Evolutionary conservation across 2,888 invertebrate species (phyloP).

Genomic region (Drosophila emarginata): DNA sequence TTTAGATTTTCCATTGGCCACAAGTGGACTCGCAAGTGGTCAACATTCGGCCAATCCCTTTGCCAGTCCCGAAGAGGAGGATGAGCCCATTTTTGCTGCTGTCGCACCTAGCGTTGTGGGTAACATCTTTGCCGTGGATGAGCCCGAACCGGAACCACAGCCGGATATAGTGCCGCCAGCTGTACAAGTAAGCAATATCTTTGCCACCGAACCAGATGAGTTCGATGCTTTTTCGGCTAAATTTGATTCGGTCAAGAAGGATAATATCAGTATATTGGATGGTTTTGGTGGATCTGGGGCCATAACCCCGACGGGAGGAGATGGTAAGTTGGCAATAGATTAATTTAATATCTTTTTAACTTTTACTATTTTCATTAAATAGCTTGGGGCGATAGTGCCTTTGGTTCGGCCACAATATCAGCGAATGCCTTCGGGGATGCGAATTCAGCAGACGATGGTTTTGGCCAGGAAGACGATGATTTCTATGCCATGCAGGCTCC

Average conservation of each 20-base stretch:
- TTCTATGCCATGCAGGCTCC: conserved; percentile 92
- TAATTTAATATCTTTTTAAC: not conserved
- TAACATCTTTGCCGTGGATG: conserved; percentile 72
- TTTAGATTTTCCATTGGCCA: conserved; percentile 76
- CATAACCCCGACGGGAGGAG: conserved; percentile 78
- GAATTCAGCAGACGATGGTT: conserved; percentile 82
- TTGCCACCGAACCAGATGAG: conserved; percentile 84
- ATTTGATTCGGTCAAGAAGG: conserved; percentile 87
- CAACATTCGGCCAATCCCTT: conserved; percentile 83
- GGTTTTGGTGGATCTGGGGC: conserved; percentile 81
- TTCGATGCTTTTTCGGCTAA: conserved; percentile 96
- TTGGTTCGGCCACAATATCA: conserved; percentile 76
- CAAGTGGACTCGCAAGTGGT: conserved; percentile 76
- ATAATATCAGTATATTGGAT: conserved; percentile 80
- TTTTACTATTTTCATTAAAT: not conserved
- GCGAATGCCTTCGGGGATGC: conserved; percentile 79
- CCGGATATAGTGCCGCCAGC: conserved; percentile 45
- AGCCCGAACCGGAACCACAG: conserved; percentile 51
- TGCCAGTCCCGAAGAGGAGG: conserved; percentile 82
- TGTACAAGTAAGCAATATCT: conserved; percentile 74
- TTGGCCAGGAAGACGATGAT: conserved; percentile 89
- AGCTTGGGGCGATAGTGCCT: conserved; percentile 82
- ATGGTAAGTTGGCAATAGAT: conserved; percentile 70
- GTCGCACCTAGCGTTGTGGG: conserved; percentile 54
- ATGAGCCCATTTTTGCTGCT: conserved; percentile 68